A percentile compares a stretch with the other conserved stretches of the same genome.
Conservation (phyloP, 2,888 invertebrate species). For the Macrophya annulata region DNA sequence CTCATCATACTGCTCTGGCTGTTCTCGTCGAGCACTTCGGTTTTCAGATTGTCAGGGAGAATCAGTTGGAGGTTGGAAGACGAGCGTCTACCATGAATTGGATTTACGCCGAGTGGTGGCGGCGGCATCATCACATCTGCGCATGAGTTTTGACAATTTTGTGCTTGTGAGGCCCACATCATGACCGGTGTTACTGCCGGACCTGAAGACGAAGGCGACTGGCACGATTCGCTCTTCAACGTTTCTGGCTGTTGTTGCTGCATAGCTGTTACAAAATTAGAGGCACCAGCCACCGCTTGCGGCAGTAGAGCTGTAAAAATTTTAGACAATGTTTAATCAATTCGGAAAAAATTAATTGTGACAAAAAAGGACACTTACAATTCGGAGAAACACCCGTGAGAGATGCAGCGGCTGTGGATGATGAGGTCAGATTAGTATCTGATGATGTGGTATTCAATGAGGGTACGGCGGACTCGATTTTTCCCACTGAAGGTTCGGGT, state of each 20-base stretch:
- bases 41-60: conserved; percentile 81
- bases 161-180: conserved; percentile 72
- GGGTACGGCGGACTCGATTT: conserved; percentile 69
- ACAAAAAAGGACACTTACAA: conserved; percentile 57
- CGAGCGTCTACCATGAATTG: conserved; percentile 81
- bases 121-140: conserved; percentile 88
- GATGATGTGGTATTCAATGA: conserved; percentile 74
- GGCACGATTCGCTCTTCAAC: conserved; percentile 75
- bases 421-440: conserved; percentile 62
- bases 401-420: conserved; percentile 67
- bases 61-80: conserved; percentile 82
- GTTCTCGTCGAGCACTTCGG: conserved; percentile 87
- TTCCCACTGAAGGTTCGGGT: conserved; percentile 73
- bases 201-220: conserved; percentile 69
- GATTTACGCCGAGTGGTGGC: conserved; percentile 83
- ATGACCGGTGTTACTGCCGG: conserved; percentile 74
- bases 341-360: neutral
- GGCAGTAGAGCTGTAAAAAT: conserved; percentile 59
- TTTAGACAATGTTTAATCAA: conserved; percentile 21
- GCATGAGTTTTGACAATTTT: conserved; percentile 70
- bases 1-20: conserved; percentile 84
- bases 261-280: conserved; percentile 62
- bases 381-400: conserved; percentile 63
- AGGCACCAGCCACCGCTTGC: conserved; percentile 53
- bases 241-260: conserved; percentile 66